Conservation (phyloP, 2,888 invertebrate species). For the Eristalis intricaria region DNA sequence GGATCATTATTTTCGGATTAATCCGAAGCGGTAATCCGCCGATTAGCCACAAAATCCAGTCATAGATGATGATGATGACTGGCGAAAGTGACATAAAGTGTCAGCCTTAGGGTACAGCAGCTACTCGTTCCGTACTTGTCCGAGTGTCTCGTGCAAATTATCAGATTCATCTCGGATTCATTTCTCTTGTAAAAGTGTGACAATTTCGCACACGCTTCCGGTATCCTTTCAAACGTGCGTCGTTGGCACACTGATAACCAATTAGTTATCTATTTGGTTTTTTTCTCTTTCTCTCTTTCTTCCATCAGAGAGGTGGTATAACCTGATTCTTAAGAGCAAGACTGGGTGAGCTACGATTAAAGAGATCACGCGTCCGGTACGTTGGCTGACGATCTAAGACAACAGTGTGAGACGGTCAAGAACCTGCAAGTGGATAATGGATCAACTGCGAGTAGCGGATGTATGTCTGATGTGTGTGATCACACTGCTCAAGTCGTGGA, state of each 20-base stretch:
- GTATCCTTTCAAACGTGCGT: not conserved
- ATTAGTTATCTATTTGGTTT: not conserved
- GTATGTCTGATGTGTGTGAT: not conserved
- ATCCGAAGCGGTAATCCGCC: conserved; percentile 1
- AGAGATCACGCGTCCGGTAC: not conserved
- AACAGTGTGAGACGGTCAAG: not conserved
- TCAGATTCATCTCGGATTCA: not conserved
- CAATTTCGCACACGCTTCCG: not conserved
- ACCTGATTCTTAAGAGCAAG: not conserved
- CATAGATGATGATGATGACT: conserved; percentile 3
- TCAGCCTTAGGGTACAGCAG: not conserved
- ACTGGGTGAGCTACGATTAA: not conserved
- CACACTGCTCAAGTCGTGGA: not conserved
- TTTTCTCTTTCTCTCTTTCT: no score
- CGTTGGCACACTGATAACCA: not conserved
- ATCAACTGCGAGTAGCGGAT: not conserved
- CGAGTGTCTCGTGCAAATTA: not conserved
- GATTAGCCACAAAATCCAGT: conserved; percentile 6
- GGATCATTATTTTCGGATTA: not conserved
- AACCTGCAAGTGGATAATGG: not conserved
- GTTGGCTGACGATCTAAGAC: not conserved
- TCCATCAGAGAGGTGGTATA: not conserved
- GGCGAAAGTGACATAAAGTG: conserved; percentile 4
- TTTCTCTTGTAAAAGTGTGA: not conserved
- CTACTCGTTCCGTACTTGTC: not conserved